A percentile compares a stretch with the other conserved stretches of the same genome.
Evolutionary conservation across 2,888 invertebrate genomes (phyloP).

Genomic region (Pasiphila rectangulata): DNA sequence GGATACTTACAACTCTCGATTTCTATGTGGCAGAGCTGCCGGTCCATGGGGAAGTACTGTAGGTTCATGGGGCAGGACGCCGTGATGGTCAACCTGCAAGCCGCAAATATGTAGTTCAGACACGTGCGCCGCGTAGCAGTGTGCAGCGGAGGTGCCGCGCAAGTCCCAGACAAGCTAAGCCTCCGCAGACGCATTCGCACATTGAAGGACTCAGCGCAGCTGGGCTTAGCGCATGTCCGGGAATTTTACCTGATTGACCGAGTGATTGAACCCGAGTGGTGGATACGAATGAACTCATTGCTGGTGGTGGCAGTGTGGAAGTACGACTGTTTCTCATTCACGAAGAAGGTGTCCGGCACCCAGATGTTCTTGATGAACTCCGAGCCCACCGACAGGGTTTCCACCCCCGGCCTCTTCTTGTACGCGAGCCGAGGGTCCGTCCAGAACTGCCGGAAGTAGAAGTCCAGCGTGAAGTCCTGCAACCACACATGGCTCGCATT

Average conservation of each 20-base stretch:
- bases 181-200: no score
- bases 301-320: slow-evolving; percentile 99
- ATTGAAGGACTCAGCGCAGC: no score
- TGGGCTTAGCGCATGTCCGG: background rate
- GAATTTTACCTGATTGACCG: slow-evolving; percentile 91
- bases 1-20: slow-evolving; percentile 96
- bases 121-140: no score
- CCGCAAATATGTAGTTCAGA: no score
- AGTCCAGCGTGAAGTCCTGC: slow-evolving; percentile 96
- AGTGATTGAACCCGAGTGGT: slow-evolving; percentile 94
- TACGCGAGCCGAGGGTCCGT: slow-evolving; percentile 95
- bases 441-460: slow-evolving; percentile 99
- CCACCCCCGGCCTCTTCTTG: slow-evolving; percentile 90
- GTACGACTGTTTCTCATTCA: slow-evolving; percentile 99
- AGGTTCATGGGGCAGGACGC: slow-evolving; percentile 96
- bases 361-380: slow-evolving; percentile 97
- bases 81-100: slow-evolving; percentile 91
- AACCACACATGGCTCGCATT: slow-evolving; percentile 2
- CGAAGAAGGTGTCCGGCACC: slow-evolving; percentile 99
- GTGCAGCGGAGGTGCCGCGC: background rate
- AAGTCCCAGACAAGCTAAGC: background rate
- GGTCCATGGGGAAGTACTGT: slow-evolving; percentile 96
- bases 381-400: slow-evolving; percentile 93
- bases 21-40: slow-evolving; percentile 94
- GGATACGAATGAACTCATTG: slow-evolving; percentile 97